These are phyloP conservation scores for Corapipo altera DNA, from an alignment of 2,113 vertebrate species.

Conservation along the genomic window DNA sequence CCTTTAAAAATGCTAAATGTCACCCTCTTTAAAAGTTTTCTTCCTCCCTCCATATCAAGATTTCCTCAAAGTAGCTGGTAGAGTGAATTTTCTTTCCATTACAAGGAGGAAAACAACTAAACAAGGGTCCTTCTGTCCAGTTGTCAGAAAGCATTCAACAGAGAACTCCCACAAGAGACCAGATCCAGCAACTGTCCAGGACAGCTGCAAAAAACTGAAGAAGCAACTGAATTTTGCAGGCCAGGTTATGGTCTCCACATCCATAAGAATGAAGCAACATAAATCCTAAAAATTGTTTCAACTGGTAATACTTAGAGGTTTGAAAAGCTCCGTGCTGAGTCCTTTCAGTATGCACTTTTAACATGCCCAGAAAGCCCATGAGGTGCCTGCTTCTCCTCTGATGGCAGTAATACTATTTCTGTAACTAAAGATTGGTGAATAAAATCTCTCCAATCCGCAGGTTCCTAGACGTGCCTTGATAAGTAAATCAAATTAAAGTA, in stretches of 20 bases:
- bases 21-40: neutral
- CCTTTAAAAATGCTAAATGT: neutral
- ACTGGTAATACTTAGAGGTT: neutral
- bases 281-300: neutral
- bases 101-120: neutral
- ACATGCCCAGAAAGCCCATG: neutral
- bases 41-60: neutral
- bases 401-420: neutral
- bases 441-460: neutral
- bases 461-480: neutral
- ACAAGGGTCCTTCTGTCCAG: neutral
- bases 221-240: neutral
- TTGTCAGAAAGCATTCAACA: neutral
- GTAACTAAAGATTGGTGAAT: neutral
- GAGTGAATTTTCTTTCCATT: neutral
- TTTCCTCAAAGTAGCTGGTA: neutral
- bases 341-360: neutral
- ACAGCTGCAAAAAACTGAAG: slow-evolving; percentile 38
- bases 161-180: neutral
- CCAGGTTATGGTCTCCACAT: neutral
- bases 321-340: neutral
- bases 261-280: neutral
- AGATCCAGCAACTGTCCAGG: neutral
- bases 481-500: neutral
- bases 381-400: neutral